A percentile compares a stretch with the other conserved stretches of the same genome.
Evolutionary conservation across 2,797 vertebrate genomes (phyloP).

Genomic region (Neosilurus hyrtlii): DNA sequence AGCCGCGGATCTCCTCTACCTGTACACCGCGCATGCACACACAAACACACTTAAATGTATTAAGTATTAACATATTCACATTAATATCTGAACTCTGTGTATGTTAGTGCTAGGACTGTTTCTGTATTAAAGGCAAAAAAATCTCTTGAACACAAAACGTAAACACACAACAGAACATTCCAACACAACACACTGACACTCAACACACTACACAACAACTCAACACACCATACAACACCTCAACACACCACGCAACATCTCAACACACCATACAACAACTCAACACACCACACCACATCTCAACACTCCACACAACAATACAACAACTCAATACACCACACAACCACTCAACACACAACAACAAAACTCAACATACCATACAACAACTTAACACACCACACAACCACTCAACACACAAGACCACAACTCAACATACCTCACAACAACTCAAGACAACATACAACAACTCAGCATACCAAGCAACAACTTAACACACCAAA

Average conservation of each 20-base stretch:
- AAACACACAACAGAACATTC: neutral
- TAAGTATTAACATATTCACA: neutral
- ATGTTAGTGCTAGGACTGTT: neutral
- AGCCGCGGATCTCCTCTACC: constrained; percentile 92
- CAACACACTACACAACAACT: neutral
- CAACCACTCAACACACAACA: neutral
- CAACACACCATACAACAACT: neutral
- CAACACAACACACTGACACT: neutral
- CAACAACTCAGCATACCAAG: neutral
- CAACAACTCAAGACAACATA: neutral
- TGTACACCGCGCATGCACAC: constrained; percentile 51
- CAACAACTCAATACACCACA: neutral
- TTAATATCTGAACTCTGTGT: neutral
- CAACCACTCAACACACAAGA: neutral
- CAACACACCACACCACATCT: neutral
- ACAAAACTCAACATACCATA: neutral
- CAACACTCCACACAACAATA: neutral
- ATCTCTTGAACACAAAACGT: neutral
- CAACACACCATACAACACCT: neutral
- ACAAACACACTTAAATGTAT: neutral
- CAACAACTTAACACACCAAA: neutral
- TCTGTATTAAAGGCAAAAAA: neutral
- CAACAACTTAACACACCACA: neutral
- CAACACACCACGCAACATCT: neutral
- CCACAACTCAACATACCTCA: neutral